Conservation (phyloP, 1,140 invertebrate species). For the Drosophila varians region DNA sequence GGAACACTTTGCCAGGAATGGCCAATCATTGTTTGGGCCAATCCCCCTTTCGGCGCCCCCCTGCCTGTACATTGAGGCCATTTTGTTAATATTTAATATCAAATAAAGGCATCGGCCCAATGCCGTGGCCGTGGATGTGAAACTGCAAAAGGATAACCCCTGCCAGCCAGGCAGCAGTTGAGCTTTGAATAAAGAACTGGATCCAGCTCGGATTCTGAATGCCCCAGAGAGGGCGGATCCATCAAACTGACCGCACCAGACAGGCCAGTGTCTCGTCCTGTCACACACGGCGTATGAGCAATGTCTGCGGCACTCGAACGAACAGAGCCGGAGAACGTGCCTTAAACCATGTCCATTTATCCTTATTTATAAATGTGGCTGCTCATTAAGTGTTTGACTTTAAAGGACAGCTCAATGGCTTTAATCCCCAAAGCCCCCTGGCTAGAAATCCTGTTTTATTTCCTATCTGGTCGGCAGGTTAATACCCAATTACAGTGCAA, state of each 20-base stretch:
- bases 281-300: conserved; percentile 54
- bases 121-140: conserved; percentile 40
- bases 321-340: conserved; percentile 49
- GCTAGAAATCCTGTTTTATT: not conserved
- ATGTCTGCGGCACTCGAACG: conserved; percentile 45
- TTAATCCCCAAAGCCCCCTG: not conserved
- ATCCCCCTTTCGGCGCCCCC: not conserved
- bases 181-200: conserved; percentile 29
- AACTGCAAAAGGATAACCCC: conserved; percentile 54
- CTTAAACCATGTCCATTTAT: conserved; percentile 76
- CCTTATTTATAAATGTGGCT: not conserved
- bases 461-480: conserved; percentile 55
- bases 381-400: not conserved
- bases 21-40: not conserved
- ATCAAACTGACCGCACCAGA: conserved; percentile 67
- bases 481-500: conserved; percentile 83
- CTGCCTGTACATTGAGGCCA: conserved; percentile 76
- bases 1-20: not conserved
- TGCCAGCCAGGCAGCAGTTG: conserved; percentile 27
- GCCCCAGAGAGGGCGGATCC: conserved; percentile 42
- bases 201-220: conserved; percentile 3
- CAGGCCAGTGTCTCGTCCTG: not conserved
- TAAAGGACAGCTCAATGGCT: not conserved
- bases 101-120: conserved; percentile 68
- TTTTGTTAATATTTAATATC: conserved; percentile 83